phyloP scores from a whole-genome alignment of 2,797 vertebrate genomes.

The Numenius phaeopus region DNA sequence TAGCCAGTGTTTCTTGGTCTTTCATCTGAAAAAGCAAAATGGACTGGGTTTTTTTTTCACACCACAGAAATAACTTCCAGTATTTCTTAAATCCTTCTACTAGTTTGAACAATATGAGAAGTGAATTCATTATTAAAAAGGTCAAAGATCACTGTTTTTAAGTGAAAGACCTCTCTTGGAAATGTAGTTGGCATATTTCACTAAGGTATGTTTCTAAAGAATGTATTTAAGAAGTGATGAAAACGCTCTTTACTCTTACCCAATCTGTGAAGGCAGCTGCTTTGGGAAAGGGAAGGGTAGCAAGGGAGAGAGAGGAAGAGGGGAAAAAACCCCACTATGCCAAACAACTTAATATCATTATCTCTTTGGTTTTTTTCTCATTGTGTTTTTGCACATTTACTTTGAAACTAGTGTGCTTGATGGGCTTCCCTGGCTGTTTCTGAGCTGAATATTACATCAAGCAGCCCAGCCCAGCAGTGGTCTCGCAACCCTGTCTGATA shows the following conservation, averaged over 20 bases:
- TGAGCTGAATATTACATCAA: slow-evolving; percentile 15
- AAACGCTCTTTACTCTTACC: background rate
- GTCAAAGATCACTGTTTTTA: background rate
- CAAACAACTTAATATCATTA: background rate
- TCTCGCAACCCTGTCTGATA: background rate
- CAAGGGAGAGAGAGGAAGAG: background rate
- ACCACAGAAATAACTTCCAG: background rate
- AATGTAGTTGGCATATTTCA: background rate
- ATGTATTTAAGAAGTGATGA: background rate
- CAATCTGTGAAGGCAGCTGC: background rate
- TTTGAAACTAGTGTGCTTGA: slow-evolving; percentile 3
- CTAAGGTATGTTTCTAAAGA: background rate
- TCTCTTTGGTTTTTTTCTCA: background rate
- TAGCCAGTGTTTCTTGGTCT: background rate
- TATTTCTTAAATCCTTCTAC: background rate
- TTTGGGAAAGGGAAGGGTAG: background rate
- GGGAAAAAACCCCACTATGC: accelerated
- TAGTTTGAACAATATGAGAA: background rate
- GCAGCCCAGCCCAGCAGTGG: background rate
- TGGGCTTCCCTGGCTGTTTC: background rate
- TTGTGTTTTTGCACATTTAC: background rate
- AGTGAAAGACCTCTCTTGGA: background rate
- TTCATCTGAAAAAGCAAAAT: background rate
- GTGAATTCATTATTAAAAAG: background rate
- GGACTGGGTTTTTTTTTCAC: background rate